Percentiles rank a stretch among this genome's conserved stretches.
Evolutionary conservation across 2,888 invertebrate genomes (phyloP).

Genomic region (Abrostola triplasia): DNA sequence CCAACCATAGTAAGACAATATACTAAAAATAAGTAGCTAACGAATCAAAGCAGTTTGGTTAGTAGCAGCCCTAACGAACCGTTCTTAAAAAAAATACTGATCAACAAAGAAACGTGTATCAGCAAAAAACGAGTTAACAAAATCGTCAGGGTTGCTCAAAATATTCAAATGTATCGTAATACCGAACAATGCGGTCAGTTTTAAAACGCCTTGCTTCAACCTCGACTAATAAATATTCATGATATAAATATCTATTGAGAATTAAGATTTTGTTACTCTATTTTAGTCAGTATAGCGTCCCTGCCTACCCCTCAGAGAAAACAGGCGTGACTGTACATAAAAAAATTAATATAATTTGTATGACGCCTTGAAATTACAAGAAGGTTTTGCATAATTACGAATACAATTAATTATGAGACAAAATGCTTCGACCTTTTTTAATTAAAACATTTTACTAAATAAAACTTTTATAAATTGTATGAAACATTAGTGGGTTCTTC

Average conservation of each 20-base stretch:
- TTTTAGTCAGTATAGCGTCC: no score
- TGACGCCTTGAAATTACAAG: no score
- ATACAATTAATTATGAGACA: no score
- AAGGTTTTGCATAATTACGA: no score
- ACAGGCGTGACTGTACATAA: no score
- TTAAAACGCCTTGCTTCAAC: conserved; percentile 56
- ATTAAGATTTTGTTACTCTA: no score
- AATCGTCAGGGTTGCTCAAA: conserved; percentile 66
- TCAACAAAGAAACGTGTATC: conserved; percentile 31
- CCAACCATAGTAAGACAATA: not conserved
- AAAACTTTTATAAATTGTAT: no score
- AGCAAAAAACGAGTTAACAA: conserved; percentile 64
- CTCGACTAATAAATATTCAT: conserved; percentile 58
- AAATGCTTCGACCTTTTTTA: no score
- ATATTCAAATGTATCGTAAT: conserved; percentile 76
- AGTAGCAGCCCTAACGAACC: not conserved
- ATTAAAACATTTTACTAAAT: no score
- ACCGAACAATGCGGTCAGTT: conserved; percentile 60
- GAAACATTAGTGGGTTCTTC: not conserved
- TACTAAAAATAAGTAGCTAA: conserved; percentile 11
- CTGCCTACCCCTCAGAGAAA: no score
- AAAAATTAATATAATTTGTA: no score
- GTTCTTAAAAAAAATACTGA: conserved; percentile 29
- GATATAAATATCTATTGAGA: conserved; percentile 43
- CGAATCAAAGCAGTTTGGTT: conserved; percentile 1